phyloP scores from a whole-genome alignment of 2,797 vertebrate genomes.

The Sebastes iracundus region DNA sequence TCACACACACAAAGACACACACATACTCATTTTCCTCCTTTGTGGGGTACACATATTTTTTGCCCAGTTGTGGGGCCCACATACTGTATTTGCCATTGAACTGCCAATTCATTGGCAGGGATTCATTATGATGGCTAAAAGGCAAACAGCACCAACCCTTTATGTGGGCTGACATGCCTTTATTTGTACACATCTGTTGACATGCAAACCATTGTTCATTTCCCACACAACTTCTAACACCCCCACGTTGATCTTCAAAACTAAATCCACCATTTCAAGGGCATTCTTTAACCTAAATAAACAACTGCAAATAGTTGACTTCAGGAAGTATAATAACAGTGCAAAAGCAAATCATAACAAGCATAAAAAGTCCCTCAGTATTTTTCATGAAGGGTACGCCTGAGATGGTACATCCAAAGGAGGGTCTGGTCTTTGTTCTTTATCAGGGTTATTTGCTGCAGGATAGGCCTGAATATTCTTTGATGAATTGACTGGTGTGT shows the following conservation, averaged over 20 bases:
- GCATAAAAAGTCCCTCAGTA: not conserved
- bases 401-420: not conserved
- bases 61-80: not conserved
- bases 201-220: constrained; percentile 9
- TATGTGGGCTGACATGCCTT: constrained; percentile 8
- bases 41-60: not conserved
- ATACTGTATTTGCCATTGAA: constrained; percentile 35
- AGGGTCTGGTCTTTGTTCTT: constrained; percentile 16
- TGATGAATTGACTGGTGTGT: not conserved
- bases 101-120: constrained; percentile 21
- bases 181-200: constrained; percentile 25
- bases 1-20: constrained; percentile 16
- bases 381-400: not conserved
- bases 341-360: constrained; percentile 11
- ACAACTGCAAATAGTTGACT: constrained; percentile 11
- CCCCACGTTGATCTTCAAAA: constrained; percentile 20
- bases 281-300: constrained; percentile 5
- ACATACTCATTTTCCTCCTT: not conserved
- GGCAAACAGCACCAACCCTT: constrained; percentile 5
- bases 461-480: constrained; percentile 4
- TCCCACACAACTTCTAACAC: not conserved
- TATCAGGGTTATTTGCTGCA: constrained; percentile 5
- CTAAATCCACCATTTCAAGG: constrained; percentile 1
- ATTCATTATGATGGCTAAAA: constrained; percentile 25
- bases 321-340: not conserved